Evolutionary conservation across 2,797 vertebrate species (phyloP).

Genomic region (Xenops minutus): DNA sequence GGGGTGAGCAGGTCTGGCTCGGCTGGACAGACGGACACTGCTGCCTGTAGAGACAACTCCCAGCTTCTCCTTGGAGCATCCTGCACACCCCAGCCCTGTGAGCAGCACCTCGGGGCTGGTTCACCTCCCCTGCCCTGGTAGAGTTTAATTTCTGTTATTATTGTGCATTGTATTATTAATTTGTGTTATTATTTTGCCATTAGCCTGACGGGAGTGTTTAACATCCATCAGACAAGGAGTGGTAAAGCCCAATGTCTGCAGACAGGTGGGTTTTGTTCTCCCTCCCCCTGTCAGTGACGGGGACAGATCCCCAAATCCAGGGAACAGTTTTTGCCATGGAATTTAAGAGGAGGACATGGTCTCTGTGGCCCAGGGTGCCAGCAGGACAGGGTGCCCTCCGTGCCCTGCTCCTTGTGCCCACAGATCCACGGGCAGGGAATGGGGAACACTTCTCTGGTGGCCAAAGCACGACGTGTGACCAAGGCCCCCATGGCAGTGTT

Average conservation of each 20-base stretch:
- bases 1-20: rapidly evolving
- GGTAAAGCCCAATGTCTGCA: rapidly evolving
- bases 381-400: not conserved
- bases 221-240: rapidly evolving
- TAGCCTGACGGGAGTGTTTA: not conserved
- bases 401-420: not conserved
- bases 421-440: rapidly evolving
- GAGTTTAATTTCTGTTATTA: not conserved
- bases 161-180: not conserved
- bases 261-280: rapidly evolving
- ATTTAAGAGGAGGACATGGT: too few species aligned
- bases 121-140: not conserved
- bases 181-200: not conserved
- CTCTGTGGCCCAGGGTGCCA: not conserved
- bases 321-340: rapidly evolving
- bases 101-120: not conserved
- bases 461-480: not conserved
- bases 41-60: rapidly evolving
- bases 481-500: not conserved
- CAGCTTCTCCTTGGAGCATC: not conserved
- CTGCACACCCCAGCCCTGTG: rapidly evolving
- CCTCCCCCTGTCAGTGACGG: rapidly evolving
- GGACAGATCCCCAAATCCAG: not conserved
- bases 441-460: rapidly evolving
- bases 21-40: rapidly evolving